A percentile compares a stretch with the other conserved stretches of the same genome.
Evolutionary conservation across 2,113 vertebrate species (phyloP).

Genomic region (Tautogolabrus adspersus): DNA sequence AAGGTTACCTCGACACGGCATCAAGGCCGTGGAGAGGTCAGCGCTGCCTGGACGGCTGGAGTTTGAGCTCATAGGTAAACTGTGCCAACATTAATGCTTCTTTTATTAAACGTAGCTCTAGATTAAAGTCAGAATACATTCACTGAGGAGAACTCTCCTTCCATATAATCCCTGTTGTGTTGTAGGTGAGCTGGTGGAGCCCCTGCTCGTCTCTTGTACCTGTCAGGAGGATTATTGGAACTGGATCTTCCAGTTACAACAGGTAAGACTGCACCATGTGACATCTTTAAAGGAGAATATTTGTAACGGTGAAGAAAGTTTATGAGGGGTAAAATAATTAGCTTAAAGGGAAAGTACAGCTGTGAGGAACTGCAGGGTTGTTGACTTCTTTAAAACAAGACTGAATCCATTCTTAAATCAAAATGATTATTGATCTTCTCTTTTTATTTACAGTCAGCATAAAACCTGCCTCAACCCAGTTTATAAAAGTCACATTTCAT

Average conservation of each 20-base stretch:
- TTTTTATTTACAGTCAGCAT: no score
- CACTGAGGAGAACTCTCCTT: not conserved
- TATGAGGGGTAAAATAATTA: not conserved
- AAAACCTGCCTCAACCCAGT: no score
- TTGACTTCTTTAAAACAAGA: not conserved
- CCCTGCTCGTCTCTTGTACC: slow-evolving; percentile 83
- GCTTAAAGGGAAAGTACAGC: not conserved
- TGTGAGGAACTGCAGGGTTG: not conserved
- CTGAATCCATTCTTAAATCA: no score
- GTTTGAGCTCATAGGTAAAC: slow-evolving; percentile 85
- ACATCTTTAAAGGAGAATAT: not conserved
- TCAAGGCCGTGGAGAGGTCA: slow-evolving; percentile 82
- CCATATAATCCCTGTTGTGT: slow-evolving; percentile 21
- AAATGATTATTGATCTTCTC: no score
- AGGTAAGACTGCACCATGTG: slow-evolving; percentile 70
- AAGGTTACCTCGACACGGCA: slow-evolving; percentile 80
- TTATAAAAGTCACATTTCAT: no score
- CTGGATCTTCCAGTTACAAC: slow-evolving; percentile 86
- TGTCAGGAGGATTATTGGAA: slow-evolving; percentile 84
- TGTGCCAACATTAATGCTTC: not conserved
- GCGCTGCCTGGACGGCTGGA: slow-evolving; percentile 78
- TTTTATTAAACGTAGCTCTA: no score
- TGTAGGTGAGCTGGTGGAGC: slow-evolving; percentile 85
- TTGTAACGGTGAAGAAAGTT: not conserved
- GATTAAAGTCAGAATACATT: no score